Evolutionary conservation across 2,113 vertebrate genomes (phyloP), one percentile per base, ranked within the genome.

Genomic region (Ictalurus punctatus): DNA sequence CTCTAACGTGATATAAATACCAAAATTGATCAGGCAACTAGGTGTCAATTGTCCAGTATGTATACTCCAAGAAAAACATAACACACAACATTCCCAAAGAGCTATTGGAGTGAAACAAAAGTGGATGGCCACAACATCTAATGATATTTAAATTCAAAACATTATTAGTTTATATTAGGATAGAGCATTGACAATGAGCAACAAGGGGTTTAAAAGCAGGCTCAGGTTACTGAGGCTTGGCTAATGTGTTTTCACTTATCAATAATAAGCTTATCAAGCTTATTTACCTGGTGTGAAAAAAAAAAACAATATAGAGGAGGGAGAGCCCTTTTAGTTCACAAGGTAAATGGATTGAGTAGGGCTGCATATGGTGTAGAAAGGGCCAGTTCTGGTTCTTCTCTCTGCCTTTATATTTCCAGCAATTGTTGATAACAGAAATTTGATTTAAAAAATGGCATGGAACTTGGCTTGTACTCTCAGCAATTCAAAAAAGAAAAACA

Each of bases 231-330:
- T 40, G 23, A 73, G 58, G 44, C 74, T 71, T 69, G 87, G 83
- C 76, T 81, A 83, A 84, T 79, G 76, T 82, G 30, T 78, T 81
- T 88, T 90, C 67, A 90, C 83, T 52, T 10, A 52, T 52, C 48
- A 52, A 10, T 10, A 52, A 83, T 88, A 89, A 85, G 54, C 44
- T 67, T 25, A 56, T 61, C 19, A 25, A 69, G 63, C 73, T 83
- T 71, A 87, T 88, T 71, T 82, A 23, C 58, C 71, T 54, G 81
- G 61, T 73, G 14, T 16, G 13, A 19, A 37, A 86, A 16, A 56
- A 56, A 16, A 56, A 85, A 67, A 69, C 40, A 73, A 90, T 79
- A 48, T 34, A 30, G n/a, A 16, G 30, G 8, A 30, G 25, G 40
- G 56, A 34, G 48, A 61, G 40, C 25, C 59, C 19, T 40, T 2